Conservation (phyloP, 2,113 vertebrate genomes). For the Microcebus griseorufus region DNA sequence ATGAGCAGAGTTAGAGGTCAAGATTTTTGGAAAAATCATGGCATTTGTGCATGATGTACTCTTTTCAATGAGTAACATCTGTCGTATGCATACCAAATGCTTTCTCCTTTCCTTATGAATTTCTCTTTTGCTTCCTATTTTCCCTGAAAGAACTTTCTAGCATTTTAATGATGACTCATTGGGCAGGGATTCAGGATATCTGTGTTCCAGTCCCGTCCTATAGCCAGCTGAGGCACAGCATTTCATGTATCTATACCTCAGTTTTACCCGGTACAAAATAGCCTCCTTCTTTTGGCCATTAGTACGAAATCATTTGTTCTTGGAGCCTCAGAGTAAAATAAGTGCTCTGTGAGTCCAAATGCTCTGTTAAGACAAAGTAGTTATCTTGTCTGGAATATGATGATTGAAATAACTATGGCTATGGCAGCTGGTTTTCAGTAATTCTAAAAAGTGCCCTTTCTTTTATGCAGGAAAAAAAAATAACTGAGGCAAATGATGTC, state of each 20-base stretch:
- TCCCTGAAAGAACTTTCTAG: neutral
- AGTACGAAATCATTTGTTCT: constrained; percentile 14
- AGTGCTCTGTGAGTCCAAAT: neutral
- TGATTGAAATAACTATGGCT: neutral
- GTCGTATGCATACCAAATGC: neutral
- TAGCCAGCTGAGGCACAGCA: neutral
- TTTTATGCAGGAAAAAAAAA: constrained; percentile 23
- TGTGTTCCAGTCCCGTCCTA: neutral
- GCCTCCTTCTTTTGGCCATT: neutral
- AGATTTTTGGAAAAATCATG: neutral
- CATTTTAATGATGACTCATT: neutral
- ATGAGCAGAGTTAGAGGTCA: neutral
- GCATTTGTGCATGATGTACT: neutral
- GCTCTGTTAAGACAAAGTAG: neutral
- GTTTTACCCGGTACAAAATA: neutral
- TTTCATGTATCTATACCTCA: neutral
- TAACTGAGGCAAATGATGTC: neutral
- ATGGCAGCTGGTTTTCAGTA: neutral
- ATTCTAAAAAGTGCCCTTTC: neutral
- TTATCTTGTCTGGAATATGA: neutral
- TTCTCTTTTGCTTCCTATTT: neutral
- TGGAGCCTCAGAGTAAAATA: neutral
- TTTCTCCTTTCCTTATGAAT: neutral
- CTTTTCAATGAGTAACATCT: neutral
- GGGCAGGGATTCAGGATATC: neutral